Conservation (phyloP, 2,113 vertebrate genomes). For the Grus americana region DNA sequence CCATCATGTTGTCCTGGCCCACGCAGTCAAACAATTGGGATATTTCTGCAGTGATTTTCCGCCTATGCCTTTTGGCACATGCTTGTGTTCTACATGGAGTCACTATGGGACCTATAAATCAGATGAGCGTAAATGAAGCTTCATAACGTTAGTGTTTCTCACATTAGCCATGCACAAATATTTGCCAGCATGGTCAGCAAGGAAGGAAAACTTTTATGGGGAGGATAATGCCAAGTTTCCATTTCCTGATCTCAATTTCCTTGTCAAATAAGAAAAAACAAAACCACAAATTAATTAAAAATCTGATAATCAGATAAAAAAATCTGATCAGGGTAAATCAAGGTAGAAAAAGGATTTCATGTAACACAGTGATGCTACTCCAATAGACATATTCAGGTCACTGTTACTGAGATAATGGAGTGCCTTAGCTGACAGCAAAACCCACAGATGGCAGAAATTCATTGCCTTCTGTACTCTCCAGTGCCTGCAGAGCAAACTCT, state of each 20-base stretch:
- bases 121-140: neutral
- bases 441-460: neutral
- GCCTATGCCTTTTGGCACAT: neutral
- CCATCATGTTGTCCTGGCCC: neutral
- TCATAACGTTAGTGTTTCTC: neutral
- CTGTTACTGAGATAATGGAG: neutral
- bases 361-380: fast-evolving
- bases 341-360: neutral
- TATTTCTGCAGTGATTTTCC: neutral
- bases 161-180: neutral
- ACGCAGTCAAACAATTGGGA: neutral
- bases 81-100: neutral
- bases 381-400: neutral
- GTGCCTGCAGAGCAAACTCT: neutral
- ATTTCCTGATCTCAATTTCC: neutral
- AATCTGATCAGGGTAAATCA: neutral
- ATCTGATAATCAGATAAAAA: neutral
- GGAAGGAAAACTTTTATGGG: neutral
- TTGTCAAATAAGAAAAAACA: neutral
- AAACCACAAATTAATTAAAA: neutral
- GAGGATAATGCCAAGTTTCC: neutral
- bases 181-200: neutral
- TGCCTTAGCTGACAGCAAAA: neutral
- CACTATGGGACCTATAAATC: neutral
- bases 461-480: neutral